These are phyloP conservation scores for Channallabes apus DNA, from an alignment of 2,797 vertebrate species.

Conservation along the genomic window DNA sequence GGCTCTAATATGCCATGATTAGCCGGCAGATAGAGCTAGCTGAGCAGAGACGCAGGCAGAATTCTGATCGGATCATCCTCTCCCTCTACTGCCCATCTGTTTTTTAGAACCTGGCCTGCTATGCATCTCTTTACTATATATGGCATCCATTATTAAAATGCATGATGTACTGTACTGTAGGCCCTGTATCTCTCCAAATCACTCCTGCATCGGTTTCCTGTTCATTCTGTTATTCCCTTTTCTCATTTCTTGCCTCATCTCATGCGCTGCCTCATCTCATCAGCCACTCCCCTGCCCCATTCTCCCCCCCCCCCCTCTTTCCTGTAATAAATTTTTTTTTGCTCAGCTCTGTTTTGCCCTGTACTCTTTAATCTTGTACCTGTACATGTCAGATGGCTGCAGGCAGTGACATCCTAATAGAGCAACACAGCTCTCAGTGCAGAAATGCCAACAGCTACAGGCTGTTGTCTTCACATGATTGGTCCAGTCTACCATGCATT, in stretches of 20 bases:
- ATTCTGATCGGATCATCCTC: constrained; percentile 59
- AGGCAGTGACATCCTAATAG: constrained; percentile 39
- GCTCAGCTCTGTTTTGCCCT: not conserved
- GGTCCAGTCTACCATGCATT: constrained; percentile 34
- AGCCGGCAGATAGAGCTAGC: constrained; percentile 57
- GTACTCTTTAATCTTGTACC: constrained; percentile 19
- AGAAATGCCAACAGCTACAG: constrained; percentile 26
- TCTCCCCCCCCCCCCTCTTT: not conserved
- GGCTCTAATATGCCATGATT: constrained; percentile 68
- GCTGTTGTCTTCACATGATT: constrained; percentile 34
- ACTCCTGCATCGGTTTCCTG: not conserved
- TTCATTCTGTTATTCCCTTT: not conserved
- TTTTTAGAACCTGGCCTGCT: constrained; percentile 34
- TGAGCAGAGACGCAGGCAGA: constrained; percentile 58
- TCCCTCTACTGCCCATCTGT: constrained; percentile 34
- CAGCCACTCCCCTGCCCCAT: not conserved
- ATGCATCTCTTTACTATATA: constrained; percentile 15
- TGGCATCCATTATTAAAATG: constrained; percentile 23
- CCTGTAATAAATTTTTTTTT: not conserved
- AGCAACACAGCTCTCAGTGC: constrained; percentile 35
- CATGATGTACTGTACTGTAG: not conserved
- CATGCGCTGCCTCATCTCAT: not conserved
- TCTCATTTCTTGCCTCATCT: constrained; percentile 15
- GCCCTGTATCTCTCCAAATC: not conserved
- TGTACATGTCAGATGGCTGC: constrained; percentile 20